Base-by-base conservation (phyloP, 2,113 vertebrate species). In the Ptyas mucosa region DNA sequence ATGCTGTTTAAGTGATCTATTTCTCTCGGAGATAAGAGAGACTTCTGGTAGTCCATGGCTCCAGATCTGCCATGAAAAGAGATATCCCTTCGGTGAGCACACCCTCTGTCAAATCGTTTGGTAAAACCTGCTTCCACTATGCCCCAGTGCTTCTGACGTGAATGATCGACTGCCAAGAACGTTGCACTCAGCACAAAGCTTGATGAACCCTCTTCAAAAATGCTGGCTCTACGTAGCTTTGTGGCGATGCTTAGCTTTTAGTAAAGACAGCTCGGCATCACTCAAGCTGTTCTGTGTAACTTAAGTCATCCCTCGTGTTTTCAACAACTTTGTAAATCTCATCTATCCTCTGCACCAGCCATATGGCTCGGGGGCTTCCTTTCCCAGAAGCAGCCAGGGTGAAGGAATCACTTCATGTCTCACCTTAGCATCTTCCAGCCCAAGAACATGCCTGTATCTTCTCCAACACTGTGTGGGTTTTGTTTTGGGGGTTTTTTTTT, bases 81-180 rank as follows among this genome's bases (percentile, higher is more conserved):
- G 57, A 57, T 87, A 53, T 23, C 39, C 86, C 43, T 52, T 92
- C 34, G 29, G 23, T 29, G 43, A 88, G 24, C 34, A 12, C 20
- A 8, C 58, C 69, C 29, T 29, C 85, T 53, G 46, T 88, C 91
- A 88, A 75, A 75, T 34, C 24, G 39, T 29, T 89, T 55, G 29
- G 49, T 23, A 53, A 54, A 52, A 14, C 21, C 49, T 86, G 54
- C 86, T 91, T 87, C 81, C 39, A 87, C 54, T 58, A 20, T n/a
- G 29, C 24, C 6, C 29, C 3, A n/a, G 87, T 57, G 18, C 51
- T 20, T 51, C 49, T 18, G 49, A 23, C 7, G 39, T 69, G 23
- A 89, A 54, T 88, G 69, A 92, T 88, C 58, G 81, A 4, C 69
- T 85, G 88, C 88, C 92, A 92, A 89, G 92, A 89, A 92, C 8